Base-by-base conservation (phyloP, 2,797 vertebrate genomes). In the Brachyalestes nurse region DNA sequence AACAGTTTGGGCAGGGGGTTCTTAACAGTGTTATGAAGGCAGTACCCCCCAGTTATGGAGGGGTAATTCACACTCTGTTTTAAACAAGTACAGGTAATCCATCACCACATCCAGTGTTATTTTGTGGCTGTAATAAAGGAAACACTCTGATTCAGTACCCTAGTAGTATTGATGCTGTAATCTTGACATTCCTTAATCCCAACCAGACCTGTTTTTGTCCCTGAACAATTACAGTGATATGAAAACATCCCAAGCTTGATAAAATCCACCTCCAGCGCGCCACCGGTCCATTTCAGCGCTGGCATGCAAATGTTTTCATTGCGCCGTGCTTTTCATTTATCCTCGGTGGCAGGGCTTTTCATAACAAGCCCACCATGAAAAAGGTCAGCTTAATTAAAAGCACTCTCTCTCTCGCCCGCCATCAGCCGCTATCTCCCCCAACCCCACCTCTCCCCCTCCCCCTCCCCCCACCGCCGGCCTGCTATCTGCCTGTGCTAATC, bases 311-410 rank as follows among this genome's bases (percentile, higher is more conserved):
- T 80, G 65, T 72, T 79, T 76, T 74, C 65, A 61, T 80, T 73
- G 49, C 70, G 28, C 17, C 76, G 60, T 60, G n/a, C 77, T 70
- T 82, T 84, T 82, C 71, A 78, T 84, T 77, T 62, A 80, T 86
- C 64, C 71, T 72, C 17, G 7, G 42, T 74, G 73, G 55, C 51
- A 80, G 82, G 78, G 80, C 84, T 61, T 80, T 79, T 66, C 73
- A 45, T 76, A 87, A 89, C 83, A 84, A 85, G 84, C 75, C 8
- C 23, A 62, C 12, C 60, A 55, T 42, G 49, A 77, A 75, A 89
- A 90, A 91, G 84, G 90, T 88, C 88, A 90, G 70, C 75, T 83
- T 83, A 83, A 84, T 86, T 83, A 82, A 86, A 81, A 82, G 75
- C 57, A 75, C 71, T 23, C 40, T 84, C 77, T 57, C 65, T 78